Evolutionary conservation across 2,888 invertebrate genomes (phyloP), one percentile per base, ranked within the genome.

Genomic region (Cheilosia vernalis): DNA sequence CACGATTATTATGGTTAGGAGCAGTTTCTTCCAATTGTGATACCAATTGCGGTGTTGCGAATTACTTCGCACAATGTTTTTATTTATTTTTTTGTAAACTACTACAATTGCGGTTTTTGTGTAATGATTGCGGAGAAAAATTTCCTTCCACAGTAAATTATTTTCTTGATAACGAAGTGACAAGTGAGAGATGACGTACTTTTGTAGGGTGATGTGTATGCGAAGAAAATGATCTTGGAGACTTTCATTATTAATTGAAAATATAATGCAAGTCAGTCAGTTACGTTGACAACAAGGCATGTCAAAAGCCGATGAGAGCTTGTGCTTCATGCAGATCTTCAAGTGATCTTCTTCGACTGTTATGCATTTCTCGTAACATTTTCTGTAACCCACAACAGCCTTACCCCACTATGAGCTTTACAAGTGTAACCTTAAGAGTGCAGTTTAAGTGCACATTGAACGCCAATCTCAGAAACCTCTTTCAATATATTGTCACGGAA

Each of bases 1-100:
- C 33, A 53, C 24, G 24, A 63, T 74, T 63, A 66, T 55, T 21
- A 21, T 74, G 56, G 73, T 74, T 56, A 19, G 73, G 10, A 21
- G 6, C 17, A n/a, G 21, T 60, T 37, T 49, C 33, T 74, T 56
- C 15, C 47, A 66, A 49, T 49, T 64, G 40, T 67, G 13, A 13
- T 19, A 5, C 44, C 19, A 66, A 47, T 58, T 67, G n/a, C n/a
- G 55, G 13, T 67, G 67, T 67, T 49, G 76, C 33, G 58, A 76
- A 51, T 66, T 58, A 42, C 27, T 58, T 76, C 13, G 49, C 47
- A 58, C 73, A 74, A 37, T 10, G 17, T 27, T 56, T 44, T 42
- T 30, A 24, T 27, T 42, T 27, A 61, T 17, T 51, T 27, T 24
- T 24, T 24, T 0, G 2, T 1, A 30, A 33, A 30, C 21, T 44